These are phyloP conservation scores for Ennomos fuscantarius DNA, from an alignment of 2,888 invertebrate genomes.

Conservation along the genomic window DNA sequence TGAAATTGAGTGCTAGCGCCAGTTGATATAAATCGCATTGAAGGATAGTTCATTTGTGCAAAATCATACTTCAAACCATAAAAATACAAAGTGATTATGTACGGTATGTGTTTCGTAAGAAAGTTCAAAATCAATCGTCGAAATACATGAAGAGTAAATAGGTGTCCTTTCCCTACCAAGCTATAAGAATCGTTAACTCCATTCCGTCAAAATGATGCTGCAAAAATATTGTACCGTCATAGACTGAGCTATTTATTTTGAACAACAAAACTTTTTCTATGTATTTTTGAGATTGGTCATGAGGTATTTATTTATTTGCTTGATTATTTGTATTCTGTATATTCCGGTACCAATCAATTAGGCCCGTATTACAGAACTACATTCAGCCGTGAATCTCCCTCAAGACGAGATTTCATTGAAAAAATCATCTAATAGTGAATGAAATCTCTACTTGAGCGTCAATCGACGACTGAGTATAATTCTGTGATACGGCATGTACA, in stretches of 20 bases:
- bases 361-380: no score
- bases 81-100: background rate
- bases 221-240: conserved; percentile 13
- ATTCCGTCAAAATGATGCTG: conserved; percentile 10
- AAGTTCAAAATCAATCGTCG: background rate
- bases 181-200: conserved; percentile 52
- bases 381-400: no score
- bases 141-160: background rate
- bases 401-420: no score
- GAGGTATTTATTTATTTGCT: no score
- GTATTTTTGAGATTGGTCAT: background rate
- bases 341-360: no score
- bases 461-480: no score
- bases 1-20: conserved; percentile 49
- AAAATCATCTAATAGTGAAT: no score
- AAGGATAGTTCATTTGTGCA: conserved; percentile 47
- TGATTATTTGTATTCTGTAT: no score
- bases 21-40: conserved; percentile 52
- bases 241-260: conserved; percentile 2
- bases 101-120: background rate
- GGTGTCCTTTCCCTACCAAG: conserved; percentile 7
- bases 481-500: no score
- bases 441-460: no score
- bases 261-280: conserved; percentile 5
- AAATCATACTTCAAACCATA: conserved; percentile 43